A percentile compares a stretch with the other conserved stretches of the same genome.
Conservation (phyloP, 2,113 vertebrate species). For the Centropus bengalensis region DNA sequence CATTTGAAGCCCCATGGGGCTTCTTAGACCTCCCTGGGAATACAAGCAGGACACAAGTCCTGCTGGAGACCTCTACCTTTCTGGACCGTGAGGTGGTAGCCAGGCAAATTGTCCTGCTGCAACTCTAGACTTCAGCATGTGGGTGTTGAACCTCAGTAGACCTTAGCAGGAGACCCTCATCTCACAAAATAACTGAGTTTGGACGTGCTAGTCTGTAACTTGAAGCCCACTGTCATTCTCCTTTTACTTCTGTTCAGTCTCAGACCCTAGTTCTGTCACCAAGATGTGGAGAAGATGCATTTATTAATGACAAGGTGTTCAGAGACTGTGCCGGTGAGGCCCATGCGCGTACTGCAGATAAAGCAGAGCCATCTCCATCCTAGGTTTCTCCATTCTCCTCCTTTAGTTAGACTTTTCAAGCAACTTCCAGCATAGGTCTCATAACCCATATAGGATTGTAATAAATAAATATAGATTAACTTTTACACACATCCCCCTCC, state of each 20-base stretch:
- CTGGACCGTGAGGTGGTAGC: background rate
- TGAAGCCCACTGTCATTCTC: accelerated
- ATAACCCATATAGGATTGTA: background rate
- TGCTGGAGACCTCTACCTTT: background rate
- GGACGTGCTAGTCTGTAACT: background rate
- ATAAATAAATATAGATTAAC: background rate
- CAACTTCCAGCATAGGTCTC: background rate
- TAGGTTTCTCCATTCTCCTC: background rate
- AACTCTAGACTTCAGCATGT: background rate
- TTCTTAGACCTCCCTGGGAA: background rate
- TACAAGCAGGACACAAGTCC: background rate
- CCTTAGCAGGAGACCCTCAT: background rate
- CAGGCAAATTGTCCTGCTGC: background rate
- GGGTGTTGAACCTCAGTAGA: background rate
- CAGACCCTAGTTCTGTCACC: background rate
- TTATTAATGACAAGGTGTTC: background rate
- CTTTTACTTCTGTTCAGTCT: background rate
- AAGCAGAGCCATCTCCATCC: background rate
- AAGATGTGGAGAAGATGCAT: background rate
- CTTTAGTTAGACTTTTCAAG: background rate
- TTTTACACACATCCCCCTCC: background rate
- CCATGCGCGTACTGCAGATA: accelerated
- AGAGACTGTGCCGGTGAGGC: background rate
- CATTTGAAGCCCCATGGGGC: background rate
- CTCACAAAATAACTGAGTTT: background rate